phyloP scores from a whole-genome alignment of 2,113 vertebrate species.

The Ifrita kowaldi region DNA sequence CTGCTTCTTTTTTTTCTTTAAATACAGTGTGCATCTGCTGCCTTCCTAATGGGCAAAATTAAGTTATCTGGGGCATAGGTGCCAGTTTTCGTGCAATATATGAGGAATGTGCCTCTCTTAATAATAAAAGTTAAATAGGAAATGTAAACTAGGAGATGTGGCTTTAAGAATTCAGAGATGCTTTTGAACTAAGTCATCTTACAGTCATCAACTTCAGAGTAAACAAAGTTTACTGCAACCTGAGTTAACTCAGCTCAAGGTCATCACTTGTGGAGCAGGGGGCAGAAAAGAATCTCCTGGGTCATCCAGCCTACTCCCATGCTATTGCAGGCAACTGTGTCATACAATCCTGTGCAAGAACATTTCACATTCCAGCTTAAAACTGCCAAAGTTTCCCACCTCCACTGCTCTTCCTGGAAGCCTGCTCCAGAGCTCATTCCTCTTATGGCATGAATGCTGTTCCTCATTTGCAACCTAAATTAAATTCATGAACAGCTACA shows the following conservation, averaged over 20 bases:
- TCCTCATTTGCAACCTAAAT: neutral
- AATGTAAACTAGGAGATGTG: neutral
- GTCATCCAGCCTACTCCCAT: slow-evolving; percentile 20
- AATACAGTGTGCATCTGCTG: neutral
- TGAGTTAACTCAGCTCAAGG: slow-evolving; percentile 39
- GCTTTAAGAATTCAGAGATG: slow-evolving; percentile 28
- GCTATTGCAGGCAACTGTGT: slow-evolving; percentile 31
- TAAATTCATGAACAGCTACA: neutral
- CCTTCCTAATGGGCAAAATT: neutral
- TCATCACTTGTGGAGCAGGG: neutral
- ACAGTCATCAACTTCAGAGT: neutral
- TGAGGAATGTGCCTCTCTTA: neutral
- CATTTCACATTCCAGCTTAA: neutral
- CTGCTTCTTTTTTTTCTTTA: neutral
- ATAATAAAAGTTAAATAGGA: neutral
- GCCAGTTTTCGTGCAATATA: neutral
- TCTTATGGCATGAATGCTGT: neutral
- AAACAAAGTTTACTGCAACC: slow-evolving; percentile 27
- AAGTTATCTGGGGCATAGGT: neutral
- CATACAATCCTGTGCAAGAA: neutral
- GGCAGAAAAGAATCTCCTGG: neutral
- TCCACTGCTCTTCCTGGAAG: neutral
- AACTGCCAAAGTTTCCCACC: neutral
- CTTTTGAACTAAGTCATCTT: slow-evolving; percentile 26
- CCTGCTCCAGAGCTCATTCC: neutral